Evolutionary conservation across 30 jellyfish, hydroid and myxozoan genomes (phyloP), one percentile per base, ranked within the genome.

Genomic region (Mastigias papua): DNA sequence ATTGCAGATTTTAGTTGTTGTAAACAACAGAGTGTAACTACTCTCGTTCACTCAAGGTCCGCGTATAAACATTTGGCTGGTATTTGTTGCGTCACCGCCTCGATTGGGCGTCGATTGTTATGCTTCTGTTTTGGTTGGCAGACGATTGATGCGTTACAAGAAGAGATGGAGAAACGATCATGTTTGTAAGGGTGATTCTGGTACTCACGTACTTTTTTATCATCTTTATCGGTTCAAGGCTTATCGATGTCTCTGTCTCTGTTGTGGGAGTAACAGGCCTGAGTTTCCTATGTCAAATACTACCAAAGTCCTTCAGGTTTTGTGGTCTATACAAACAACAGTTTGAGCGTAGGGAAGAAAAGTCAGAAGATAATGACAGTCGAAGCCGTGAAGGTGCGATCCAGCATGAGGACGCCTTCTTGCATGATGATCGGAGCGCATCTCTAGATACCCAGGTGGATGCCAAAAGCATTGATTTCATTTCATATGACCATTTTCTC

Each of bases 181-280:
- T 91, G 95, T 80, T 91, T 35, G 29, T 91, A 62, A 76, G 80
- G 37, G 61, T 91, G 22, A 25, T 75, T 29, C 92, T 84, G 28
- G 91, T 91, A 13, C 50, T 91, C 16, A 37, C 78, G 11, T 91
- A 91, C 84, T 83, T 85, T 49, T 27, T 91, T 7, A 37, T 83
- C 71, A 76, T 91, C 51, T 91, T 91, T 51, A 37, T 91, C 28
- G 92, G 89, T 21, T 81, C 91, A n/a, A 84, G 97, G 84, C 78
- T 91, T 11, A 78, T 82, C 25, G 97, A 91, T 48, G 89, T 91
- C 16, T 68, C 87, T 66, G 78, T 91, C 20, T 78, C 94, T 16
- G 54, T 89, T 29, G 54, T 84, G 19, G 88, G 57, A 66, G 88
- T 85, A 30, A 85, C 94, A 0, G 73, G 94, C 78, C 54, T 85